Evolutionary conservation across 92 coral and sea anemone genomes (phyloP).

Genomic region (Pocillopora grandis): DNA sequence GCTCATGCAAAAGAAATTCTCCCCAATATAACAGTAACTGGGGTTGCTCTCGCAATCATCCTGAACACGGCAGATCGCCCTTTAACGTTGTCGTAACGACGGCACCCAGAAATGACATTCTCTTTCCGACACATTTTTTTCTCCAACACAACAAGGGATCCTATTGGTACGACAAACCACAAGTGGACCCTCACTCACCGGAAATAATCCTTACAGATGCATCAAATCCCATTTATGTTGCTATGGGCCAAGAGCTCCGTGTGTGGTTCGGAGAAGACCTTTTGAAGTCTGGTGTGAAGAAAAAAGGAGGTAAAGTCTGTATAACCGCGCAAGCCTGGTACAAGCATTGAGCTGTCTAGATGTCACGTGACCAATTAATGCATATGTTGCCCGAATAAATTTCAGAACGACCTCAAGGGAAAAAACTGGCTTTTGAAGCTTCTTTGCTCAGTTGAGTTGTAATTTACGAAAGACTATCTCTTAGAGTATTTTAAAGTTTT

Average conservation of each 20-base stretch:
- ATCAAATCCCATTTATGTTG: slow-evolving; percentile 26
- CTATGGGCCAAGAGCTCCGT: slow-evolving; percentile 26
- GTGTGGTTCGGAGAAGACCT: slow-evolving; percentile 24
- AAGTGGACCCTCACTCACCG: slow-evolving; percentile 27
- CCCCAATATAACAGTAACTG: slow-evolving; percentile 10
- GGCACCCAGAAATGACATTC: slow-evolving; percentile 1
- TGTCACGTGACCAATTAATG: too few relatives aligned
- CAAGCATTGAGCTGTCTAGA: too few relatives aligned
- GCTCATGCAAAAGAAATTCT: slow-evolving; percentile 43
- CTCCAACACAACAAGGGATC: not conserved
- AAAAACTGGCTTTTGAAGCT: too few relatives aligned
- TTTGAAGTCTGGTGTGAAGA: not conserved
- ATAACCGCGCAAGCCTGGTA: slow-evolving; percentile 24
- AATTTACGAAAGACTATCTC: too few relatives aligned
- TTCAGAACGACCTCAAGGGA: too few relatives aligned
- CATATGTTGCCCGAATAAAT: too few relatives aligned
- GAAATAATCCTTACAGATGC: slow-evolving; percentile 20
- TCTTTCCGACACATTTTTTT: slow-evolving; percentile 8
- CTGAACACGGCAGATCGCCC: slow-evolving; percentile 21
- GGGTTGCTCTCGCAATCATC: slow-evolving; percentile 43
- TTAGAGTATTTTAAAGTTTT: too few relatives aligned
- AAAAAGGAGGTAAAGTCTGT: slow-evolving; percentile 5
- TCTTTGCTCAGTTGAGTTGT: too few relatives aligned
- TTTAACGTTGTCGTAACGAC: slow-evolving; percentile 40
- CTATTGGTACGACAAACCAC: slow-evolving; percentile 23